Percentiles rank a stretch among this genome's conserved stretches.
Evolutionary conservation across 2,888 invertebrate species (phyloP).

Genomic region (Pelosia muscerda): DNA sequence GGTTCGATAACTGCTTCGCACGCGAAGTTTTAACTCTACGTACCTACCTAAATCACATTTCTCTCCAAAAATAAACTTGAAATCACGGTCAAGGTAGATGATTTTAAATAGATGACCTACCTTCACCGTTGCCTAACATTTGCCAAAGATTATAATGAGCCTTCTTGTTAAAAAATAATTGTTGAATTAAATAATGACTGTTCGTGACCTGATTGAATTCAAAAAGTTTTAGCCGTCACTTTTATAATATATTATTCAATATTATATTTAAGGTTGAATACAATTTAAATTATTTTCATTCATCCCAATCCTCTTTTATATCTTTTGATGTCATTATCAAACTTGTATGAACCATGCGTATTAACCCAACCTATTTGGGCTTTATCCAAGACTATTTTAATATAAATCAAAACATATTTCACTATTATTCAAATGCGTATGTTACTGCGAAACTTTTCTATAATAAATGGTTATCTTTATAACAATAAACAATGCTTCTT

Average conservation of each 20-base stretch:
- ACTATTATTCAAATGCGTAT: background rate
- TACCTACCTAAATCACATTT: background rate
- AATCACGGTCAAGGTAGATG: conserved; percentile 13
- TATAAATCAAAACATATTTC: background rate
- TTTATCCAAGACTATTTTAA: background rate
- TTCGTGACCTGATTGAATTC: background rate
- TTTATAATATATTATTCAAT: background rate
- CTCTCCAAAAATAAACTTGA: background rate
- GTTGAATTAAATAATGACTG: background rate
- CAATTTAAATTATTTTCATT: too few relatives aligned
- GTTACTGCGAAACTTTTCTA: background rate
- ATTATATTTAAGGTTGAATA: too few relatives aligned
- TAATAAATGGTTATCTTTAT: conserved; percentile 7
- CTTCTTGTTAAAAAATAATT: background rate
- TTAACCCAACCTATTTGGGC: background rate
- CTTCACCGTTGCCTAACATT: conserved; percentile 2
- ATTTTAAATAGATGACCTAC: conserved; percentile 4
- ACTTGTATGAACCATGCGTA: background rate
- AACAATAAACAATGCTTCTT: conserved; percentile 43
- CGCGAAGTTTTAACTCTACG: background rate
- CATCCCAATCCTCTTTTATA: too few relatives aligned
- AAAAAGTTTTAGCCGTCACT: too few relatives aligned
- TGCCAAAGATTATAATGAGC: background rate
- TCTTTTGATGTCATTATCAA: background rate
- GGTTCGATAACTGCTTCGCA: background rate